Conservation (phyloP, 2,113 vertebrate species). For the Hypanus sabinus region DNA sequence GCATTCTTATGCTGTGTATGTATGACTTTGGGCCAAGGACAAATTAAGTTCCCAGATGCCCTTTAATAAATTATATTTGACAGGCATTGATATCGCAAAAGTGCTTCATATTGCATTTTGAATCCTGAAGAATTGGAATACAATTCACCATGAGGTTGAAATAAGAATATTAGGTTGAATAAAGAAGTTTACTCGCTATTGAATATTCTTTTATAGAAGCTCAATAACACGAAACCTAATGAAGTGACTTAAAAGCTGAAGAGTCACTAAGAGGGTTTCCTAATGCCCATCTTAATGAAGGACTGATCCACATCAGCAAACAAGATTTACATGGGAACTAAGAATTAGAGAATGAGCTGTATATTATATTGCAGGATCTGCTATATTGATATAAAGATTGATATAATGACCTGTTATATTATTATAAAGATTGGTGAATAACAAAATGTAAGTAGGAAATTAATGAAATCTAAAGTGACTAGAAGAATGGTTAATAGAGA, state of each 20-base stretch:
- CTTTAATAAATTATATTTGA: neutral
- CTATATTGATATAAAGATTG: neutral
- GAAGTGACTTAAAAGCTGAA: neutral
- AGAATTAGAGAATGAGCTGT: neutral
- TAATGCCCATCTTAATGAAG: neutral
- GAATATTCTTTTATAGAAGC: neutral
- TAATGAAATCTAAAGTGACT: too few relatives aligned
- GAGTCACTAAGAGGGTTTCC: neutral
- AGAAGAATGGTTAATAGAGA: too few relatives aligned
- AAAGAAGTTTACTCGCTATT: neutral
- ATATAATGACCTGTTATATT: too few relatives aligned
- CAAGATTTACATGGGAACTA: neutral
- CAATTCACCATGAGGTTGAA: neutral
- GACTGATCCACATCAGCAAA: neutral
- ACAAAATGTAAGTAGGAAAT: too few relatives aligned
- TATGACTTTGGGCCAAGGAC: too few relatives aligned
- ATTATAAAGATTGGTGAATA: too few relatives aligned
- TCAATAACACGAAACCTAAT: neutral
- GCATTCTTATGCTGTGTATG: too few relatives aligned
- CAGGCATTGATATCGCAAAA: neutral
- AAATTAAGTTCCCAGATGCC: neutral
- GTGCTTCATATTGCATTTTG: neutral
- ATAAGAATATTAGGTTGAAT: neutral
- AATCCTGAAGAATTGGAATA: neutral
- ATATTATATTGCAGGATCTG: neutral